Percentiles rank a stretch among this genome's conserved stretches.
Evolutionary conservation across 2,888 invertebrate genomes (phyloP).

Genomic region (Bhutanitis thaidina): DNA sequence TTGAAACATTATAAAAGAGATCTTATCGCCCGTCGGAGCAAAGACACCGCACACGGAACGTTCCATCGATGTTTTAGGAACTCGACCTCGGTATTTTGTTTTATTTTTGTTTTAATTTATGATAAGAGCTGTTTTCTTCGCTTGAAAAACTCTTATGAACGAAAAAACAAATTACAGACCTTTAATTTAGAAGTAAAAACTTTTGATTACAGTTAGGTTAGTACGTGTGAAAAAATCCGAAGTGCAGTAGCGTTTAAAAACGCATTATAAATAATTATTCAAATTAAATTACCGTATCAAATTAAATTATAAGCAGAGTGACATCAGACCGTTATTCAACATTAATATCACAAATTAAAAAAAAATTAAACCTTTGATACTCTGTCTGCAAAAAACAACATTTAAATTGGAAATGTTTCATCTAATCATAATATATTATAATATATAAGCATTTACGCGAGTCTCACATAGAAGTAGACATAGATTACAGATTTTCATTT

Average conservation of each 20-base stretch:
- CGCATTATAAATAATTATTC: constrained; percentile 3
- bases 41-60: constrained; percentile 56
- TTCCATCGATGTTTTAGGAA: constrained; percentile 48
- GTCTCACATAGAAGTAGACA: too few relatives aligned
- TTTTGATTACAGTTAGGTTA: constrained; percentile 3
- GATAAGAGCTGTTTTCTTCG: constrained; percentile 19
- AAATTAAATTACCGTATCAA: background rate
- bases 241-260: constrained; percentile 3
- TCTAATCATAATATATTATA: too few relatives aligned
- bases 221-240: background rate
- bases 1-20: constrained; percentile 76
- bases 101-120: constrained; percentile 35
- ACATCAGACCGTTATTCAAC: constrained; percentile 1
- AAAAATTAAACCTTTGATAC: too few relatives aligned
- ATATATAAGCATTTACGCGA: too few relatives aligned
- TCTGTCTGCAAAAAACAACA: too few relatives aligned
- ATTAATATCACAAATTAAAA: background rate
- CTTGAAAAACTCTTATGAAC: constrained; percentile 10
- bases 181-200: constrained; percentile 4
- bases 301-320: background rate
- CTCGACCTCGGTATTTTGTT: constrained; percentile 35
- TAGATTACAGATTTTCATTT: too few relatives aligned
- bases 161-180: constrained; percentile 13
- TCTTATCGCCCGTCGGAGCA: constrained; percentile 56
- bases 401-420: too few relatives aligned